Conservation (phyloP, 1,140 invertebrate genomes). For the Drosophila malerkotliana region DNA sequence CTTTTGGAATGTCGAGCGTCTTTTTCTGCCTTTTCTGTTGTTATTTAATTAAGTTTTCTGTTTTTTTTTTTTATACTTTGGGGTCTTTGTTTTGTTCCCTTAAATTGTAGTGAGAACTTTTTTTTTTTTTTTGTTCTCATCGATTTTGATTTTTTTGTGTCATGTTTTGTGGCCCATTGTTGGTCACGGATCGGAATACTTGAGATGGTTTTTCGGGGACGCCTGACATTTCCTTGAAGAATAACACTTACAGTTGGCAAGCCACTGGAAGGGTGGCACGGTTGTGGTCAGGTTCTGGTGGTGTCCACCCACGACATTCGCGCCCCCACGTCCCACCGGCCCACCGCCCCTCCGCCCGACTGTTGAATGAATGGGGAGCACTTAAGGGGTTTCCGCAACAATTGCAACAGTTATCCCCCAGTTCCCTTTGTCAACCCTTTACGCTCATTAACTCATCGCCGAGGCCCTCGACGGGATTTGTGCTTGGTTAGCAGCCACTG, state of each 20-base stretch:
- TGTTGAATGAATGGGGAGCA: conserved; percentile 21
- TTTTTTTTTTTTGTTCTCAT: conserved; percentile 18
- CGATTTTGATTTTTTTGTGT: conserved; percentile 28
- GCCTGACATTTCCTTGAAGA: conserved; percentile 11
- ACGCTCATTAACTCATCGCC: conserved; percentile 52
- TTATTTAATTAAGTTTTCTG: conserved; percentile 58
- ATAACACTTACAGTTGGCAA: conserved; percentile 6
- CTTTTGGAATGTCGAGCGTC: conserved; percentile 62
- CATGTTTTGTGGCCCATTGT: conserved; percentile 2
- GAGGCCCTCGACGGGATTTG: conserved; percentile 43
- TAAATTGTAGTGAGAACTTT: conserved; percentile 29
- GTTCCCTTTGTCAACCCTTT: conserved; percentile 44
- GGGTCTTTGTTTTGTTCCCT: conserved; percentile 14
- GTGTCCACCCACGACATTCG: not conserved
- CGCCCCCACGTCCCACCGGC: too few relatives aligned
- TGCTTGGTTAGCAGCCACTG: conserved; percentile 19
- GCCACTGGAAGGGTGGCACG: not conserved
- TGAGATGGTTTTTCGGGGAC: conserved; percentile 13
- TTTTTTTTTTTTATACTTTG: not conserved
- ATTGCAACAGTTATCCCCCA: conserved; percentile 30
- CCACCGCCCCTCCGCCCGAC: conserved; percentile 1
- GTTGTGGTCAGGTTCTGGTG: not conserved
- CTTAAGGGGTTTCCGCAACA: conserved; percentile 50
- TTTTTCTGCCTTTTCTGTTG: conserved; percentile 44
- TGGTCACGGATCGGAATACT: conserved; percentile 26